Conservation (phyloP, 2,113 vertebrate genomes). For the Oryzias woworae region DNA sequence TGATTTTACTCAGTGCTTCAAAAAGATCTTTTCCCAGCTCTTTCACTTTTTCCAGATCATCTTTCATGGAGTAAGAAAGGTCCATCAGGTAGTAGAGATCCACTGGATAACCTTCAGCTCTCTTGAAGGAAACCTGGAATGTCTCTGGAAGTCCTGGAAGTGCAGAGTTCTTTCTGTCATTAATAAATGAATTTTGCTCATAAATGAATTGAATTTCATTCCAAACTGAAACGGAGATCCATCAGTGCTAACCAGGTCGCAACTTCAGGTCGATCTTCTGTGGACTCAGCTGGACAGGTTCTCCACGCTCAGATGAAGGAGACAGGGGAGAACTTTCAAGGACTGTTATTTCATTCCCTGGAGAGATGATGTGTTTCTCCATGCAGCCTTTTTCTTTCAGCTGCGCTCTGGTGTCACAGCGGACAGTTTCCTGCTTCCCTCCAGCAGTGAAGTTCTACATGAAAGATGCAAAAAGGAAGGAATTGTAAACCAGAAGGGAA, state of each 20-base stretch:
- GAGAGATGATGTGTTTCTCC: conserved; percentile 62
- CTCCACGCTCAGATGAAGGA: not conserved
- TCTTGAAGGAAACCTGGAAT: conserved; percentile 83
- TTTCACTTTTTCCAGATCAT: conserved; percentile 89
- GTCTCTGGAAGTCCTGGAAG: conserved; percentile 73
- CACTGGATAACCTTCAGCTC: conserved; percentile 88
- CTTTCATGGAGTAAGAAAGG: conserved; percentile 93
- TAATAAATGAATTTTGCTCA: too few species aligned
- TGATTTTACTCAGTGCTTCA: conserved; percentile 79
- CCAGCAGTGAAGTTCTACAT: conserved; percentile 84
- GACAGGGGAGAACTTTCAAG: not conserved
- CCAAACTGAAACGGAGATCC: not conserved
- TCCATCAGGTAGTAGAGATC: conserved; percentile 99
- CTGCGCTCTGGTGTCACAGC: conserved; percentile 81
- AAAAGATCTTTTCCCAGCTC: conserved; percentile 84
- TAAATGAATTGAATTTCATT: not conserved
- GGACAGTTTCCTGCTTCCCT: conserved; percentile 82
- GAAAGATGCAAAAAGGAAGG: not conserved
- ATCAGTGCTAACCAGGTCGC: conserved; percentile 78
- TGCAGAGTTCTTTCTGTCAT: not conserved
- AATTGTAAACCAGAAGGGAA: not conserved
- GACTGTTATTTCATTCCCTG: accelerated
- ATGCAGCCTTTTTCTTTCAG: conserved; percentile 78
- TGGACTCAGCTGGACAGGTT: conserved; percentile 81
- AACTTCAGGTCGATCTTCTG: conserved; percentile 78